phyloP scores from a whole-genome alignment of 2,888 invertebrate genomes.

The Eupeodes latifasciatus region DNA sequence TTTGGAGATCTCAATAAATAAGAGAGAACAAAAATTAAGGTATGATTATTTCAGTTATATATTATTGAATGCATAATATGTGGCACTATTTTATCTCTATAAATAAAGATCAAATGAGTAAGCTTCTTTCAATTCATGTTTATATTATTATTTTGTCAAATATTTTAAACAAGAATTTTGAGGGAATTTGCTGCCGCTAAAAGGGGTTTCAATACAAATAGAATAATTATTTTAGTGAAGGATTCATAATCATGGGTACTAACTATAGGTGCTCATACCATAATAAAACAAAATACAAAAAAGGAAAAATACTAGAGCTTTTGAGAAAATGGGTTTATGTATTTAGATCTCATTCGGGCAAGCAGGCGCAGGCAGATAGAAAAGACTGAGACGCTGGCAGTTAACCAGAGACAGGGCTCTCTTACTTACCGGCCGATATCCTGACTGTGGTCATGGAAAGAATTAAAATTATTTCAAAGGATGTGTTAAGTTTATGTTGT shows the following conservation, averaged over 20 bases:
- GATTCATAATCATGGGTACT: slow-evolving; percentile 1
- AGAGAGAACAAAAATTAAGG: not conserved
- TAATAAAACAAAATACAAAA: slow-evolving; percentile 8
- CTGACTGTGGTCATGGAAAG: slow-evolving; percentile 69
- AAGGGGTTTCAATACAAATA: not conserved
- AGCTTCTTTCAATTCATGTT: slow-evolving; percentile 17
- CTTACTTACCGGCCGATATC: slow-evolving; percentile 76
- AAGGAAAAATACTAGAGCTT: not conserved
- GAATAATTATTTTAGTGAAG: not conserved
- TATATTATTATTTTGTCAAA: not conserved
- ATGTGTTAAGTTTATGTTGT: slow-evolving; percentile 11
- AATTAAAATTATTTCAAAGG: slow-evolving; percentile 69
- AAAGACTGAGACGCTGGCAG: slow-evolving; percentile 52
- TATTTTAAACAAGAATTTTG: not conserved
- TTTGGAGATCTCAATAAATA: not conserved
- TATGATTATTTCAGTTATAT: not conserved
- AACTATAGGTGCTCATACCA: slow-evolving; percentile 49
- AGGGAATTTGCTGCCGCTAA: no score
- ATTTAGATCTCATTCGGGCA: slow-evolving; percentile 33
- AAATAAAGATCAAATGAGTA: slow-evolving; percentile 6
- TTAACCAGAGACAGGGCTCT: slow-evolving; percentile 28
- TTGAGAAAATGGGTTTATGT: not conserved
- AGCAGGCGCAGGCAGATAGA: slow-evolving; percentile 70
- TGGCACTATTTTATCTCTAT: not conserved
- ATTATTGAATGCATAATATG: slow-evolving; percentile 7